These are phyloP conservation scores for Metopolophium dirhodum DNA, from an alignment of 1,140 invertebrate species.

Conservation along the genomic window DNA sequence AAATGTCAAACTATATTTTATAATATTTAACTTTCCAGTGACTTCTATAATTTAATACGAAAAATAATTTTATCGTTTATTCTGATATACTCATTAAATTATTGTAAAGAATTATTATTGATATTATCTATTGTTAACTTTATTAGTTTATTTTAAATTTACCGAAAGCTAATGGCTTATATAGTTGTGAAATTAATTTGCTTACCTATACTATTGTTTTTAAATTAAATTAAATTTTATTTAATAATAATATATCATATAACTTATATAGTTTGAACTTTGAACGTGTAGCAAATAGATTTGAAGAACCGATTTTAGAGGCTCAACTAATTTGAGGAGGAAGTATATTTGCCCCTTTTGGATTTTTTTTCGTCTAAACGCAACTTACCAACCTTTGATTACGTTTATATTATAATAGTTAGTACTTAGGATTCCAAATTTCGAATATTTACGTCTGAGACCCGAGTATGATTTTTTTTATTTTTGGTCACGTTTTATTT, in stretches of 20 bases:
- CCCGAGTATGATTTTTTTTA: no score
- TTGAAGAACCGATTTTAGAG: neutral
- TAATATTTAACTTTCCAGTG: neutral
- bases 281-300: neutral
- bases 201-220: neutral
- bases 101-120: neutral
- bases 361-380: neutral
- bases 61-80: neutral
- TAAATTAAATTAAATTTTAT: neutral
- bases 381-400: neutral
- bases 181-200: neutral
- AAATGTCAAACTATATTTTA: neutral
- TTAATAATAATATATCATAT: neutral
- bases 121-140: neutral
- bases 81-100: neutral
- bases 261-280: neutral
- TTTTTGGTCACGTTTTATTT: no score
- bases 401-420: neutral
- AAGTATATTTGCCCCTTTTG: neutral
- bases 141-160: neutral
- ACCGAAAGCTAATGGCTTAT: neutral
- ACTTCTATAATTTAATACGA: neutral
- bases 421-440: neutral
- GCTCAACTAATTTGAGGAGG: neutral
- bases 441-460: neutral